Base-by-base conservation (phyloP, 2,888 invertebrate genomes). In the Synergus laeviventris region DNA sequence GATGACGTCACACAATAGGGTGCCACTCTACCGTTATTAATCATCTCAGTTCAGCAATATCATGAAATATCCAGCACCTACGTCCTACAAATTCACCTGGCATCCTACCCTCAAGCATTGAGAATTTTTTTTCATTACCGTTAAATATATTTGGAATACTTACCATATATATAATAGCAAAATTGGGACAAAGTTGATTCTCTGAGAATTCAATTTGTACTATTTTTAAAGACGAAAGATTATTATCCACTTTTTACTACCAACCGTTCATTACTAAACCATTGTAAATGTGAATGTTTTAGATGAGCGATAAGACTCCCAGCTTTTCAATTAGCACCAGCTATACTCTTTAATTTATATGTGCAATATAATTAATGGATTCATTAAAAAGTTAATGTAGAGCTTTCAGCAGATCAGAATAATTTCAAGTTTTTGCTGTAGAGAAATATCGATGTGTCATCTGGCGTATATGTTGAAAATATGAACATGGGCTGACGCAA, bases 21-120 rank as follows among this genome's bases (percentile, higher is more conserved):
- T 24, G 31, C 31, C 49, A 18, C 12, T 70, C 31, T 54, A 49
- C 77, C 74, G 74, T 78, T 79, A 78, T 78, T 76, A 78, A 76
- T 78, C 76, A 76, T 74, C 42, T 31, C 74, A 61, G 54, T 70
- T 76, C 70, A 73, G 66, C 62, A 75, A 76, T 61, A 76, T 56
- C 59, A 56, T 49, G 62, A 14, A 74, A 36, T 66, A 38, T 45
- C n/a, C n/a, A 54, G n/a, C 11, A 36, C 36, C 70, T 36, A 36
- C 36, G 49, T 36, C 8, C 70, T 31, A 49, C n/a, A 36, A 36
- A n/a, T 49, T 9, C 36, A 49, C 49, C 18, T 18, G 62, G 14
- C 11, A 31, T n/a, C 39, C 18, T 39, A 62, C n/a, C 39, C 62
- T 39, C 9, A 18, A n/a, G 38, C 1, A 38, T n/a, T 36, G n/a